These are phyloP conservation scores for Netelia melanura DNA, from an alignment of 2,888 invertebrate genomes.

Conservation along the genomic window DNA sequence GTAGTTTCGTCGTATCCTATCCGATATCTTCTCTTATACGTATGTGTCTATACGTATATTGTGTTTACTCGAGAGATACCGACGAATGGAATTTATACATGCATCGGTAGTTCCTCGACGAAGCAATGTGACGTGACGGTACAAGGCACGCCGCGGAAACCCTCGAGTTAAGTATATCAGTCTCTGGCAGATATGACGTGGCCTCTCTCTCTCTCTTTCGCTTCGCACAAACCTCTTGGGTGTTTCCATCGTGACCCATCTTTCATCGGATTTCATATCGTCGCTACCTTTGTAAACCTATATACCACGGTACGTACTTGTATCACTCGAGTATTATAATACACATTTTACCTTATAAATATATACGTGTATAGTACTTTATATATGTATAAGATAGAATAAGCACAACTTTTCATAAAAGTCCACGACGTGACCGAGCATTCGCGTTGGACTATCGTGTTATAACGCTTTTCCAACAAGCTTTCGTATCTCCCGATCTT, in stretches of 20 bases:
- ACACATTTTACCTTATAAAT: conserved; percentile 1
- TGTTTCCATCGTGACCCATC: conserved; percentile 23
- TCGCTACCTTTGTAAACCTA: background rate
- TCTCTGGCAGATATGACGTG: conserved; percentile 33
- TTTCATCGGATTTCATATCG: background rate
- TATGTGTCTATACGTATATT: background rate
- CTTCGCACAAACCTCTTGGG: background rate
- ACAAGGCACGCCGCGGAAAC: background rate
- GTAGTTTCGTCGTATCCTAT: conserved; percentile 14
- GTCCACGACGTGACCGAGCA: background rate
- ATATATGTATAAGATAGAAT: conserved; percentile 1
- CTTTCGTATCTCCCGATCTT: conserved; percentile 8
- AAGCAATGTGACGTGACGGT: background rate
- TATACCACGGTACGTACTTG: background rate
- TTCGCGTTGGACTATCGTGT: conserved; percentile 9
- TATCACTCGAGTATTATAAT: background rate
- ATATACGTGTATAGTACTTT: background rate
- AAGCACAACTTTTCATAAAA: conserved; percentile 20
- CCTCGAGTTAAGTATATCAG: conserved; percentile 37
- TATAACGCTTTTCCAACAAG: conserved; percentile 9
- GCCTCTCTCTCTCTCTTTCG: background rate
- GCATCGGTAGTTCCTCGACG: background rate
- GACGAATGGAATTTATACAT: conserved; percentile 30
- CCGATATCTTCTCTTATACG: background rate
- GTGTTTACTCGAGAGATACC: conserved; percentile 1